Conservation (phyloP, 1,140 invertebrate species). For the Schlechtendalia chinensis region DNA sequence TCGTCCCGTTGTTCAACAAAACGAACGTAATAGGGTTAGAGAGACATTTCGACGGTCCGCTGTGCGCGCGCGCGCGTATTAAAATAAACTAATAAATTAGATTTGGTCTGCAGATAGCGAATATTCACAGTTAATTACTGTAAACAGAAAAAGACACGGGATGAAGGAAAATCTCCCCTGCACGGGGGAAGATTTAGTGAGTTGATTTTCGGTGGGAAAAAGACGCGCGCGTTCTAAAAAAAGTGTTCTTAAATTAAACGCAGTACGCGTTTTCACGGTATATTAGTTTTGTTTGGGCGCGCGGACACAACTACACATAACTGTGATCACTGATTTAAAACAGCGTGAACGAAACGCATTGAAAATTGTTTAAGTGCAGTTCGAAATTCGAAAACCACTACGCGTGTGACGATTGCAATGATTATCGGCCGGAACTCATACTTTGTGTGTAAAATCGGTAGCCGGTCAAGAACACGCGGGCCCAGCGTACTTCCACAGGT, state of each 20-base stretch:
- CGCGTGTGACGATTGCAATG: too few species aligned
- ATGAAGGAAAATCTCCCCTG: neutral
- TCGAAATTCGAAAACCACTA: too few species aligned
- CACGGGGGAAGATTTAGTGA: neutral
- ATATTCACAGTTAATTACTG: conserved; percentile 19
- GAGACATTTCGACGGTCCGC: too few species aligned
- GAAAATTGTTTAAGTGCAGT: too few species aligned
- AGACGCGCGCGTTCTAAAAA: neutral
- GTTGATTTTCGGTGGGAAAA: conserved; percentile 8
- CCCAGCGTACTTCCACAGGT: too few species aligned
- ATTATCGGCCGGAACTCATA: too few species aligned
- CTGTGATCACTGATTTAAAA: too few species aligned
- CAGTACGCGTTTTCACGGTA: neutral
- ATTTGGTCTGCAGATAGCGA: neutral
- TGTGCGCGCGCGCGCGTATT: neutral
- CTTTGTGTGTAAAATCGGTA: too few species aligned
- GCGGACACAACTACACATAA: too few species aligned
- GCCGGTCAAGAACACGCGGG: too few species aligned
- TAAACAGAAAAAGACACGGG: neutral
- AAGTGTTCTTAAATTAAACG: neutral
- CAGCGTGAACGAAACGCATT: too few species aligned
- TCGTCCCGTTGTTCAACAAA: neutral
- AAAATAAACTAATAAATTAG: conserved; percentile 5
- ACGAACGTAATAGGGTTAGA: neutral
- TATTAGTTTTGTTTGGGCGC: neutral